A percentile compares a stretch with the other conserved stretches of the same genome.
These are phyloP conservation scores for Pocillopora verrucosa DNA, from an alignment of 64 coral and sea anemone genomes.

Conservation along the genomic window DNA sequence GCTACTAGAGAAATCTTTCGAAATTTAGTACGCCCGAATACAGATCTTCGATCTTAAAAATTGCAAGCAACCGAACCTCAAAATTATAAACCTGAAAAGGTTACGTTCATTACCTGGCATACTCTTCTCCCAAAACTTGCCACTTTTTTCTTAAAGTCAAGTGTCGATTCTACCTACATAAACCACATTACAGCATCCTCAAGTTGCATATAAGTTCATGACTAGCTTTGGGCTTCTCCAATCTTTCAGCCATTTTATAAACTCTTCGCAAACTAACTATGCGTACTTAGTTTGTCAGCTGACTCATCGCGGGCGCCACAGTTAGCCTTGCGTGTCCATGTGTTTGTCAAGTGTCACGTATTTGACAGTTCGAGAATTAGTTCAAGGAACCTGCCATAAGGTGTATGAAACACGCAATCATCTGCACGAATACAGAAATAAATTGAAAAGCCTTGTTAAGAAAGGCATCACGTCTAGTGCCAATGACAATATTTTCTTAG, in stretches of 20 bases:
- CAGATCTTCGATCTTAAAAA: too few relatives aligned
- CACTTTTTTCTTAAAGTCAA: too few relatives aligned
- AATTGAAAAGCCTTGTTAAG: background rate
- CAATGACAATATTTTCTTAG: background rate
- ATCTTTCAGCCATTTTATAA: background rate
- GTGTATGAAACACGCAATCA: conserved; percentile 22
- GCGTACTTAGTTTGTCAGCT: conserved; percentile 1
- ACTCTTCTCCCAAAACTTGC: too few relatives aligned
- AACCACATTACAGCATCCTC: too few relatives aligned
- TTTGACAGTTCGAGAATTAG: background rate
- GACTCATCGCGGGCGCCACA: background rate
- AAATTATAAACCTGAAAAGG: too few relatives aligned
- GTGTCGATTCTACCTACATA: too few relatives aligned
- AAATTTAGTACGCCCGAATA: too few relatives aligned
- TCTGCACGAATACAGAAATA: conserved; percentile 21
- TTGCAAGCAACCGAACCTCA: too few relatives aligned
- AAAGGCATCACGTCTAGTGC: background rate
- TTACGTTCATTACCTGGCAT: too few relatives aligned
- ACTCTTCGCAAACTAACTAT: background rate
- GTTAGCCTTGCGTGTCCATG: conserved; percentile 21
- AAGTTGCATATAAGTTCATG: background rate
- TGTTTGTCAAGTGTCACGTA: conserved; percentile 27
- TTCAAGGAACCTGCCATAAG: background rate
- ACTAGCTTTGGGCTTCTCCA: background rate
- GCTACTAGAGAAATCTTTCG: too few relatives aligned